Evolutionary conservation across 1,140 invertebrate species (phyloP).

Genomic region (Campoletis sonorensis): DNA sequence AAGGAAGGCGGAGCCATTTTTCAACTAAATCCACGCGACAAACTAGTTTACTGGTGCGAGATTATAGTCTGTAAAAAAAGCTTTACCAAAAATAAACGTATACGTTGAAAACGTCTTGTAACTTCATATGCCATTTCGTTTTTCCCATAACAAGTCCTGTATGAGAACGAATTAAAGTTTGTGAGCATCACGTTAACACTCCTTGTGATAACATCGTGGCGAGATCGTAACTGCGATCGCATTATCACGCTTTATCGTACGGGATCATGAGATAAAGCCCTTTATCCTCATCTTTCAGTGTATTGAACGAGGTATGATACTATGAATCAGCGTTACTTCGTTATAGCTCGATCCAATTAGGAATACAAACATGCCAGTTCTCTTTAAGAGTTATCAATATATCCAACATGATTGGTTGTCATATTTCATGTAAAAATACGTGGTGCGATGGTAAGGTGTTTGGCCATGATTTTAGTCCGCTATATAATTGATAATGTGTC

Average conservation of each 20-base stretch:
- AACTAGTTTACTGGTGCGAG: not conserved
- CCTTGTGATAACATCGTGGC: slow-evolving; percentile 24
- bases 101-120: not conserved
- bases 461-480: no score
- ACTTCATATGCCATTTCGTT: not conserved
- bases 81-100: not conserved
- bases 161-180: slow-evolving; percentile 10
- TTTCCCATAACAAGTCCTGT: not conserved
- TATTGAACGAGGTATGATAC: not conserved
- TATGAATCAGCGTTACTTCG: not conserved
- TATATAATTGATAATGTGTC: no score
- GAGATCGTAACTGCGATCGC: not conserved
- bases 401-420: not conserved
- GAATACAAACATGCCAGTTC: not conserved
- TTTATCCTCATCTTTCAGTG: not conserved
- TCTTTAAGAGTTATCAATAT: not conserved
- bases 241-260: slow-evolving; percentile 15
- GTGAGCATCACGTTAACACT: slow-evolving; percentile 22
- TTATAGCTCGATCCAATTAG: slow-evolving; percentile 23
- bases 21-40: not conserved
- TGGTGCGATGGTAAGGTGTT: not conserved
- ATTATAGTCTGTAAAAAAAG: not conserved
- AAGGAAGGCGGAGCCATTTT: not conserved
- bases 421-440: not conserved
- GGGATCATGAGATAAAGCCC: slow-evolving; percentile 15